These are phyloP conservation scores for Theretra japonica DNA, from an alignment of 2,888 invertebrate genomes.

Conservation along the genomic window DNA sequence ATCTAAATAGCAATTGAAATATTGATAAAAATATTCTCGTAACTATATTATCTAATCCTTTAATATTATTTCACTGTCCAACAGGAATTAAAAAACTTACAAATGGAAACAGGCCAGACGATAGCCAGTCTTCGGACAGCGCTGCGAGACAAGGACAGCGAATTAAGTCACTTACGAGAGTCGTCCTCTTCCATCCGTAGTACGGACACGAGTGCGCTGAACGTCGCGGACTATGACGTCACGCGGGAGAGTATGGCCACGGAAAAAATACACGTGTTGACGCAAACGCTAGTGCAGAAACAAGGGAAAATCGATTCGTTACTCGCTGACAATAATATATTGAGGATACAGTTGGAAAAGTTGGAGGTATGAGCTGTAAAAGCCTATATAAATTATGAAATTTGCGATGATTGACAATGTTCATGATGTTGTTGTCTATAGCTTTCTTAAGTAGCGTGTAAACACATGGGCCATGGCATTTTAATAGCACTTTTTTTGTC, in stretches of 20 bases:
- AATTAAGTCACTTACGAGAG: conserved; percentile 59
- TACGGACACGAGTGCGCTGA: conserved; percentile 67
- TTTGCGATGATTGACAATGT: too few relatives aligned
- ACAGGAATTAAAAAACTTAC: conserved; percentile 68
- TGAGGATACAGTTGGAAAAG: conserved; percentile 93
- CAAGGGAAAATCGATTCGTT: conserved; percentile 93
- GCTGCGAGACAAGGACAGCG: conserved; percentile 66
- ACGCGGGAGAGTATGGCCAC: conserved; percentile 61
- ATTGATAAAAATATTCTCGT: too few relatives aligned
- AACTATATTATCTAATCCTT: too few relatives aligned
- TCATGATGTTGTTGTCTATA: too few relatives aligned
- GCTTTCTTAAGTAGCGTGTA: too few relatives aligned
- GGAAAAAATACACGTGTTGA: conserved; percentile 85
- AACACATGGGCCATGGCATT: too few relatives aligned
- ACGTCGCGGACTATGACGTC: conserved; percentile 74
- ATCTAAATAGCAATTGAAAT: too few relatives aligned
- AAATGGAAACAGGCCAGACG: conserved; percentile 66
- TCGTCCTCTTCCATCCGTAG: conserved; percentile 50
- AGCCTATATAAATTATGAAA: too few relatives aligned
- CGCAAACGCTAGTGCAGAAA: conserved; percentile 93
- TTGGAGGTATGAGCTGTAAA: conserved; percentile 83
- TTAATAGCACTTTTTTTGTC: too few relatives aligned
- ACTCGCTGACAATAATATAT: conserved; percentile 93
- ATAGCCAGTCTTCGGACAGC: conserved; percentile 63
- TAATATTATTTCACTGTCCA: conserved; percentile 29